phyloP scores from a whole-genome alignment of 2,888 invertebrate species.

The Trilocha varians region DNA sequence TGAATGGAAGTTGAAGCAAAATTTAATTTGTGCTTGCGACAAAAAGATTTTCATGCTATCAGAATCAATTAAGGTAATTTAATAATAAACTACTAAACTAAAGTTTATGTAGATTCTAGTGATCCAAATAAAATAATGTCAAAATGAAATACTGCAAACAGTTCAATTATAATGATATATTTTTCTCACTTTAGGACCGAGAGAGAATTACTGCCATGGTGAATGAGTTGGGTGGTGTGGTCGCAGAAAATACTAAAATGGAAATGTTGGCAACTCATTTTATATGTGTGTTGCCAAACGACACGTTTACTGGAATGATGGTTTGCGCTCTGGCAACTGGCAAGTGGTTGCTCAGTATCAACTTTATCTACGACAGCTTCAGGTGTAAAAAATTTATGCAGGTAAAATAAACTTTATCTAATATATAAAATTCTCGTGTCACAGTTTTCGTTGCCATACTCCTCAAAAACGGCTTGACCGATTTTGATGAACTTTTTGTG shows the following conservation, averaged over 20 bases:
- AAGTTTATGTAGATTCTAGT: too few relatives aligned
- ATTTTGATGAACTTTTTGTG: too few relatives aligned
- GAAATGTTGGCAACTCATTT: slow-evolving; percentile 67
- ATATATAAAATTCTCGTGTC: too few relatives aligned
- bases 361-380: slow-evolving; percentile 60
- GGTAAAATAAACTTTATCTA: slow-evolving; percentile 30
- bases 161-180: too few relatives aligned
- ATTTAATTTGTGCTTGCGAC: slow-evolving; percentile 63
- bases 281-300: slow-evolving; percentile 52
- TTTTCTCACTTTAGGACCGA: too few relatives aligned
- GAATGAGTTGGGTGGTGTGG: slow-evolving; percentile 58
- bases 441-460: too few relatives aligned
- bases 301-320: slow-evolving; percentile 65
- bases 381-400: slow-evolving; percentile 58
- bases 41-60: slow-evolving; percentile 66
- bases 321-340: slow-evolving; percentile 63
- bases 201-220: slow-evolving; percentile 58
- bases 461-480: too few relatives aligned
- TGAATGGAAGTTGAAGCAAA: slow-evolving; percentile 63
- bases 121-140: too few relatives aligned
- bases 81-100: slow-evolving; percentile 1
- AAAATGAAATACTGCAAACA: too few relatives aligned
- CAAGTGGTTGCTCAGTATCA: slow-evolving; percentile 58
- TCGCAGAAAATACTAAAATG: slow-evolving; percentile 66
- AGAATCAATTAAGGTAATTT: slow-evolving; percentile 53